Conservation (phyloP, 1,140 invertebrate species). For the Cherax quadricarinatus region DNA sequence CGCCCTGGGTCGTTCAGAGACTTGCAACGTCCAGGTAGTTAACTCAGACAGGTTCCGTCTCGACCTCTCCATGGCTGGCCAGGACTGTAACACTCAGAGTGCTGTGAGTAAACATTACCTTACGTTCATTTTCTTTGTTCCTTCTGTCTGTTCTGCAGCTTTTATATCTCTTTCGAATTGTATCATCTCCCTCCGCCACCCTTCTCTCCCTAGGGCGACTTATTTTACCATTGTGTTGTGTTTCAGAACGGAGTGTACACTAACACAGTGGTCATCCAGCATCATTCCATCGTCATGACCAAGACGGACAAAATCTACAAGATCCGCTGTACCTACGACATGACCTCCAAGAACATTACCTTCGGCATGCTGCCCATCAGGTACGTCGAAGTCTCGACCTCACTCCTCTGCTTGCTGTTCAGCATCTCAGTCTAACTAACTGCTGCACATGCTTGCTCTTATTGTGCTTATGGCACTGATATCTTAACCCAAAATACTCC, state of each 20-base stretch:
- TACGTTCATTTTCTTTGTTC: background rate
- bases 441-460: background rate
- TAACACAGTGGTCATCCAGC: constrained; percentile 95
- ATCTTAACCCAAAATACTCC: background rate
- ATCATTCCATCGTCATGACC: constrained; percentile 97
- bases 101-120: constrained; percentile 74
- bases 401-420: background rate
- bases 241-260: constrained; percentile 92
- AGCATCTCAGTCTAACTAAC: background rate
- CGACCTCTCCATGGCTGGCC: constrained; percentile 93
- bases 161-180: background rate
- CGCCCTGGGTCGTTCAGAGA: constrained; percentile 93
- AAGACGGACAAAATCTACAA: constrained; percentile 98
- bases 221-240: background rate
- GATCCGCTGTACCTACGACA: constrained; percentile 97
- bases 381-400: constrained; percentile 76
- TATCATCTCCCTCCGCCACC: too few species aligned
- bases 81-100: constrained; percentile 91
- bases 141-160: background rate
- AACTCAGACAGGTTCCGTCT: constrained; percentile 94
- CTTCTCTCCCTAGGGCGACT: background rate
- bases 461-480: background rate
- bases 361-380: constrained; percentile 98
- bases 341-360: constrained; percentile 96
- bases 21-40: constrained; percentile 94